These are phyloP conservation scores for Mallateleia sp. DNA, from an alignment of 2,888 invertebrate genomes.

Conservation along the genomic window DNA sequence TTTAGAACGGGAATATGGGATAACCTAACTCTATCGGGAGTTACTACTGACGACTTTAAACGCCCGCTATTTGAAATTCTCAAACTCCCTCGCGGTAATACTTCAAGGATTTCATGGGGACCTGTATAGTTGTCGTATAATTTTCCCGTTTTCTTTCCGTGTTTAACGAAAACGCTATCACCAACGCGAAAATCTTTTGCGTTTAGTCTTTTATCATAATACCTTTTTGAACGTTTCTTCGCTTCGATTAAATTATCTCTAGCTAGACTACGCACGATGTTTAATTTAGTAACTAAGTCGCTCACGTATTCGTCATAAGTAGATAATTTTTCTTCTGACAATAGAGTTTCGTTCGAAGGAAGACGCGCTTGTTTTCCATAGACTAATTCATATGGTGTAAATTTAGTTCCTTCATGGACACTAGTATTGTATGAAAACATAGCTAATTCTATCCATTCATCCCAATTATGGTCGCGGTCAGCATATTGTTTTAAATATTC, in stretches of 20 bases:
- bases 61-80: background rate
- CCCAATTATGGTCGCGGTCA: background rate
- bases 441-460: background rate
- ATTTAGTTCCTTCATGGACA: slow-evolving; percentile 4
- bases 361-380: background rate
- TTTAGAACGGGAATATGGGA: background rate
- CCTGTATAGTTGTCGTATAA: background rate
- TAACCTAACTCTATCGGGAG: background rate
- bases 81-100: background rate
- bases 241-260: background rate
- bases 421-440: slow-evolving; percentile 2
- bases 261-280: background rate
- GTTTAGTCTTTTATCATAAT: background rate
- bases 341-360: background rate
- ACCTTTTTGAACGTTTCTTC: background rate
- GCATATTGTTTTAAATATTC: slow-evolving; percentile 1
- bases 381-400: background rate
- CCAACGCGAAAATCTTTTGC: background rate
- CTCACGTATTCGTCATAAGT: background rate
- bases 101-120: background rate
- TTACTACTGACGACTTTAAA: background rate
- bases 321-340: background rate
- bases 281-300: background rate
- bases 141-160: background rate
- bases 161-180: background rate